Evolutionary conservation across 1,140 invertebrate genomes (phyloP).

Genomic region (Heliconius himera): DNA sequence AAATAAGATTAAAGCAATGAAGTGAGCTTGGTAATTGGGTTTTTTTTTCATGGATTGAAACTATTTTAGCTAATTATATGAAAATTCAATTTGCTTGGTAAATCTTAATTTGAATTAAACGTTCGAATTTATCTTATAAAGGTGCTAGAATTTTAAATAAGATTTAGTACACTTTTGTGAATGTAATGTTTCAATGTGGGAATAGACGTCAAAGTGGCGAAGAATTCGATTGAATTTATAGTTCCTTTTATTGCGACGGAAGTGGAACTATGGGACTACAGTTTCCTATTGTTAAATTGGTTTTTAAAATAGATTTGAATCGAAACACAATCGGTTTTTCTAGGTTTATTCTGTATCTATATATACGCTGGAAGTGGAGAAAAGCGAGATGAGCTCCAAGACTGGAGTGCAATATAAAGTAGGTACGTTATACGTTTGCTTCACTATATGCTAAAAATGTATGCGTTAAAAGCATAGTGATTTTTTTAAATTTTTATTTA

Average conservation of each 20-base stretch:
- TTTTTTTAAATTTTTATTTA: neutral
- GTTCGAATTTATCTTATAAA: conserved; percentile 40
- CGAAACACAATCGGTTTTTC: conserved; percentile 39
- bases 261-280: conserved; percentile 46
- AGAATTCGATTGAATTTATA: conserved; percentile 70
- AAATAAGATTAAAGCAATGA: neutral
- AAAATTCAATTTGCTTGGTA: neutral
- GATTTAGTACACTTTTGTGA: conserved; percentile 63
- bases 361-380: conserved; percentile 20
- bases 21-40: neutral
- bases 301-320: conserved; percentile 45
- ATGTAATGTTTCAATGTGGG: conserved; percentile 63
- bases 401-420: neutral
- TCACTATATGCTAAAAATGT: neutral
- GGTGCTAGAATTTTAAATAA: conserved; percentile 58
- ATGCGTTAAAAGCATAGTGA: neutral
- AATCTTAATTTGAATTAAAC: neutral
- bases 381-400: conserved; percentile 11
- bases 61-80: neutral
- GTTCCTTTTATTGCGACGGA: conserved; percentile 59
- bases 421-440: neutral
- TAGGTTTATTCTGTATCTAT: conserved; percentile 19
- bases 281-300: conserved; percentile 47
- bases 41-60: neutral
- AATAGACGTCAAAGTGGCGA: conserved; percentile 63